phyloP scores from a whole-genome alignment of 2,797 vertebrate genomes.

The Tympanoctomys barrerae region DNA sequence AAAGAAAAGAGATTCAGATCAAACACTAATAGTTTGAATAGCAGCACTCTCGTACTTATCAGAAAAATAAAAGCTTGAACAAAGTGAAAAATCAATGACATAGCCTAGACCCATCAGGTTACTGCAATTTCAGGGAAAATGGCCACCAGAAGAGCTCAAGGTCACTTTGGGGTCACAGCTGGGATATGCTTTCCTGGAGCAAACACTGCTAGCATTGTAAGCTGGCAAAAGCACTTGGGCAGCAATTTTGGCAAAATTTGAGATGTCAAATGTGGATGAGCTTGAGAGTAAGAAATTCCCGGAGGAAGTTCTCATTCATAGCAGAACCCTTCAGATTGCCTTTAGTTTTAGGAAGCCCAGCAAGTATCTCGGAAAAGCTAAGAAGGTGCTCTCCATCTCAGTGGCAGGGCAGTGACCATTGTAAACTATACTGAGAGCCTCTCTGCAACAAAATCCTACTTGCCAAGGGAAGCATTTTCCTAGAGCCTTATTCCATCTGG shows the following conservation, averaged over 20 bases:
- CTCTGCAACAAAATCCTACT: background rate
- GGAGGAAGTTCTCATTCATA: background rate
- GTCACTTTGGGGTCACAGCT: background rate
- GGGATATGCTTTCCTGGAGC: background rate
- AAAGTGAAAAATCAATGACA: background rate
- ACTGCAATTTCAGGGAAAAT: background rate
- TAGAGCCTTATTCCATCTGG: background rate
- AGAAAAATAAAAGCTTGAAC: background rate
- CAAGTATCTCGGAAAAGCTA: background rate
- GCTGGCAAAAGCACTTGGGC: background rate
- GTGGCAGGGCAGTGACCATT: background rate
- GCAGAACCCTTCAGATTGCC: background rate
- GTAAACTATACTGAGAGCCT: background rate
- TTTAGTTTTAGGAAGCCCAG: background rate
- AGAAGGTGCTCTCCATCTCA: background rate
- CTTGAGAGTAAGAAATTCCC: background rate
- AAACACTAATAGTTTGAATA: background rate
- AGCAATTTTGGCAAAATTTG: background rate
- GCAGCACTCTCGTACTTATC: background rate
- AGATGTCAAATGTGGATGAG: background rate
- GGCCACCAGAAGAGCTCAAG: background rate
- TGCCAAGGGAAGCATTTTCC: background rate
- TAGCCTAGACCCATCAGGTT: background rate
- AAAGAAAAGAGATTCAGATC: background rate
- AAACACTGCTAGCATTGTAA: background rate